Evolutionary conservation across 2,113 vertebrate species (phyloP), one percentile per base, ranked within the genome.

Genomic region (Pygoscelis antarcticus): DNA sequence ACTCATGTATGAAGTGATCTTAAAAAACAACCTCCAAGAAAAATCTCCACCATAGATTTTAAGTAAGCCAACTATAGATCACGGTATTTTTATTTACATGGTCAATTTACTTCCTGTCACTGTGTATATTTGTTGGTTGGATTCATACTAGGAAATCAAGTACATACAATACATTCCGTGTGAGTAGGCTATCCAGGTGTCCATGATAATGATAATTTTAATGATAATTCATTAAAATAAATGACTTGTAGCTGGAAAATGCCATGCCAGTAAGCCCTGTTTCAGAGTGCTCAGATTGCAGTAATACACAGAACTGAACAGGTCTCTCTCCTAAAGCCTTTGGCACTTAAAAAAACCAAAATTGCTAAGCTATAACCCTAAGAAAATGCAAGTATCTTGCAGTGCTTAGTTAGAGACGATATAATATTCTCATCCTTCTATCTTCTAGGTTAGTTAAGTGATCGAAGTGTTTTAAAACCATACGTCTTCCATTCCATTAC

Each of bases 1-100:
- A 87, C 34, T 51, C 65, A 57, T 71, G 51, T 62, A 40, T 11
- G 3, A 96, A 83, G 51, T 54, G 32, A 90, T 72, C 52, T 93
- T 82, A 87, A 87, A 44, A 96, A 52, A 25, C 9, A 87, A 90
- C 32, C 77, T 87, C 60, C 69, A 93, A 90, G 92, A 94, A 97
- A 97, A 97, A 84, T 71, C 60, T 51, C 51, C 60, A 32, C 49
- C 36, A 77, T 7, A 77, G 61, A 90, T 94, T 97, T 92, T 87
- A 96, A 96, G 61, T 83, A 96, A 97, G 83, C 47, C 81, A 92
- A 90, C 52, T 90, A 91, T 9, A 91, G 46, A 95, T 95, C 71
- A 97, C 58, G 79, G 44, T 87, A 79, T 75, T 91, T 87, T 78
- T 93, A 77, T 85, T 96, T 47, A 87, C 51, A 90, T 3, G 90